A percentile compares a stretch with the other conserved stretches of the same genome.
Conservation (phyloP, 2,888 invertebrate genomes). For the Phyllotreta striolata region DNA sequence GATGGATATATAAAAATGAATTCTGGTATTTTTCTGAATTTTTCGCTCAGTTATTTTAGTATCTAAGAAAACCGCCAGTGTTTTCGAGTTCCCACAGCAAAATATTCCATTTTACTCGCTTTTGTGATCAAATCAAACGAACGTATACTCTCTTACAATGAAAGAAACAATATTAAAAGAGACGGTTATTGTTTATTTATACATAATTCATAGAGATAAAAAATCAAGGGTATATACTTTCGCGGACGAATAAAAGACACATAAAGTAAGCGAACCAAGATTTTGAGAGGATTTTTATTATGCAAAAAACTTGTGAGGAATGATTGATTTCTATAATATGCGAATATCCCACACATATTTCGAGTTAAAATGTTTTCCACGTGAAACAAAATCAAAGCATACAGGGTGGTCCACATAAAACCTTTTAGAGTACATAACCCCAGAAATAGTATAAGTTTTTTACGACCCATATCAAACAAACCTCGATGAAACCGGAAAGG, state of each 20-base stretch:
- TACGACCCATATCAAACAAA: no score
- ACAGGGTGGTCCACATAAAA: no score
- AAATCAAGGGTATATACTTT: conserved; percentile 3
- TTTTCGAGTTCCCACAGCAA: no score
- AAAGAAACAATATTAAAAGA: conserved; percentile 8
- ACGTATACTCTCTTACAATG: not conserved
- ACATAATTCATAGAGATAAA: conserved; percentile 9
- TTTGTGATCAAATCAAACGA: conserved; percentile 1
- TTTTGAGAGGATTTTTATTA: conserved; percentile 8
- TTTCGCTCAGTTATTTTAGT: no score
- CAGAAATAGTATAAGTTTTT: no score
- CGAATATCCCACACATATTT: not conserved
- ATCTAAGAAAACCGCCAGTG: no score
- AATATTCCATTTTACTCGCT: not conserved
- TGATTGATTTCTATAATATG: not conserved
- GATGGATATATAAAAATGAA: no score
- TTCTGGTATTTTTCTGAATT: no score
- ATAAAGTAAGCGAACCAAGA: conserved; percentile 9
- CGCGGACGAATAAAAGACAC: conserved; percentile 1
- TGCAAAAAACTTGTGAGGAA: not conserved
- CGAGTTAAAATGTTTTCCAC: no score
- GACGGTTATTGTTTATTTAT: conserved; percentile 6
- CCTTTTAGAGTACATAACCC: no score
- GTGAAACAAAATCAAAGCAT: no score
- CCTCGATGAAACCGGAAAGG: no score